Base-by-base conservation (phyloP, 2,113 vertebrate species). In the Alosa alosa region DNA sequence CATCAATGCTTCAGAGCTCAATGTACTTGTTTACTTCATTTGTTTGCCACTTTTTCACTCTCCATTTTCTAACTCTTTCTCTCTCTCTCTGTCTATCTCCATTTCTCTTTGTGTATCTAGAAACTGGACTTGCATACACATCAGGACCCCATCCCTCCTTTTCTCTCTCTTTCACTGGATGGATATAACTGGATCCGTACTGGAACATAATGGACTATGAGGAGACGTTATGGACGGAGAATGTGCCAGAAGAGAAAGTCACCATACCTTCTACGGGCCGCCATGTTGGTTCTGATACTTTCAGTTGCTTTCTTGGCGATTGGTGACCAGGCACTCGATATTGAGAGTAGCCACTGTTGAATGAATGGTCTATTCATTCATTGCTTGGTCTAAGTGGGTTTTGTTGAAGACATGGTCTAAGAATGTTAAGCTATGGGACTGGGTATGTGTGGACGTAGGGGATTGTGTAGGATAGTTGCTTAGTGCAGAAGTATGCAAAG, bases 301-400 rank as follows among this genome's bases (percentile, higher is more conserved):
- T 47, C 84, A 86, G 75, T 88, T 83, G 78, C 86, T 82, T 39
- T 45, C 50, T 68, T 60, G 64, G 64, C 50, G 41, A 49, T 50
- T 86, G 88, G 88, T 82, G 55, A 75, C 81, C 75, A 85, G 86
- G 87, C 83, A 82, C 88, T 75, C 84, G 75, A 83, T 81, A 68
- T 17, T 75, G 82, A 57, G 83, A 78, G 81, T 55, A 68, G 72
- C 72, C 25, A 78, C 72, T 39, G 46, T 31, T 15, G 31, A 36
- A 78, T 78, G 31, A 15, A 68, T 68, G n/a, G 64, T 13, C n/a
- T 52, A 49, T 64, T 41, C 52, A 84, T 84, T 72, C 39, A 82
- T 83, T 84, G 83, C 83, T 50, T 81, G 81, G 46, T 85, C 84
- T 49, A 31, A 78, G 50, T 18, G 68, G 44, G 13, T 4, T 55